Evolutionary conservation across 37 sponge, comb jelly and placozoan species (phyloP).

Genomic region (Axinella damicornis): DNA sequence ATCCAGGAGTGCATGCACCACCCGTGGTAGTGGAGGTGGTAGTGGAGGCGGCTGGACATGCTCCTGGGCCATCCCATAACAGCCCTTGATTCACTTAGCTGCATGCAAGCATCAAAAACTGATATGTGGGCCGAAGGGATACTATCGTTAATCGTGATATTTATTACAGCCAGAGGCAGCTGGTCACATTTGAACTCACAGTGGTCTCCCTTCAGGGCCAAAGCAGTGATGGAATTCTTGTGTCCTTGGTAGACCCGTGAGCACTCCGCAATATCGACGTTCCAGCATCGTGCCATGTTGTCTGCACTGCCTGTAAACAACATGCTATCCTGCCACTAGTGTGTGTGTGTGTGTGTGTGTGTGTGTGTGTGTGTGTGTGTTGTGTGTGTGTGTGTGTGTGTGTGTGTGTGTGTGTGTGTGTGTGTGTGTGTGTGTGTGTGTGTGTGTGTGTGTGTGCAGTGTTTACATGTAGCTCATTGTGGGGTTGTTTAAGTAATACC

Average conservation of each 20-base stretch:
- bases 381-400: constrained; percentile 47
- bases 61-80: too few species aligned
- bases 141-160: too few species aligned
- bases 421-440: constrained; percentile 49
- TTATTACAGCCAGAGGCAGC: too few species aligned
- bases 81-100: too few species aligned
- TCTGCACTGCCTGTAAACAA: constrained; percentile 75
- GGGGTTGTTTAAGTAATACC: too few species aligned
- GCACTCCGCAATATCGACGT: constrained; percentile 29
- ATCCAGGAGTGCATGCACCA: too few species aligned
- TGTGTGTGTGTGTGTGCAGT: constrained; percentile 43
- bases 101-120: too few species aligned
- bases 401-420: constrained; percentile 47
- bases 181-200: constrained; percentile 19
- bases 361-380: constrained; percentile 46
- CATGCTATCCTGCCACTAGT: not conserved
- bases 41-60: too few species aligned
- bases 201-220: constrained; percentile 12
- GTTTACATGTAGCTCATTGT: too few species aligned
- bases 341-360: not conserved
- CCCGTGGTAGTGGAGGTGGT: too few species aligned
- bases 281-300: constrained; percentile 49
- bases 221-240: constrained; percentile 27
- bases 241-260: constrained; percentile 59
- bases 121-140: too few species aligned